Base-by-base conservation (phyloP, 2,113 vertebrate genomes). In the Ochotona curzoniae region DNA sequence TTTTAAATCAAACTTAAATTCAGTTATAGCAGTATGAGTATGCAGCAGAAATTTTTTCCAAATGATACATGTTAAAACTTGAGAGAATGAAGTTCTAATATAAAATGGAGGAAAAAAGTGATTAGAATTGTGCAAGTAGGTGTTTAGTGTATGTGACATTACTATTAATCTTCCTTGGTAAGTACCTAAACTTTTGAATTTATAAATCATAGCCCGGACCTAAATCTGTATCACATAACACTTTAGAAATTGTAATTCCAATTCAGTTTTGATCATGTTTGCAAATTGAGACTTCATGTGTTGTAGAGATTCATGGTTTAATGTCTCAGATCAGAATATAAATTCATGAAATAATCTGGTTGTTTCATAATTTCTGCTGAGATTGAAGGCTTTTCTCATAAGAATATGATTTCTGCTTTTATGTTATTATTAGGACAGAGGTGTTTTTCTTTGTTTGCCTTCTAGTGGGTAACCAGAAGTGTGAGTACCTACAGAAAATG, bases 1-100 rank as follows among this genome's bases (percentile, higher is more conserved):
- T 47, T 32, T 75, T 80, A 79, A 87, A 74, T 89, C 4, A 73
- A 60, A 20, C 60, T 51, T 30, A 82, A 49, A 95, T 92, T 78
- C 44, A 82, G 28, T 75, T 75, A 0, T 3, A 57, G 1, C 69
- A 49, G 20, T 3, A 71, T 49, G 12, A 78, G 1, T 82, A 12
- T 26, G 54, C 1, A 74, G 44, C 83, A 49, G 44, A 89, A 38
- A 47, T 0, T 18, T 82, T 91, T 66, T 2, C 1, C 80, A 70
- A 85, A 54, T 13, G 82, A 35, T 38, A 57, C 0, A 28, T 44
- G 38, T 44, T 44, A 44, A 4, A 44, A 44, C 38, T 44, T 44
- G 38, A 35, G 1, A 28, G 11, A 38, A 44, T 63, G 12, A 63
- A 57, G 4, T 71, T 70, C 7, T 32, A 76, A 0, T 14, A 83